Evolutionary conservation across 2,888 invertebrate genomes (phyloP).

Genomic region (Cheilosia variabilis): DNA sequence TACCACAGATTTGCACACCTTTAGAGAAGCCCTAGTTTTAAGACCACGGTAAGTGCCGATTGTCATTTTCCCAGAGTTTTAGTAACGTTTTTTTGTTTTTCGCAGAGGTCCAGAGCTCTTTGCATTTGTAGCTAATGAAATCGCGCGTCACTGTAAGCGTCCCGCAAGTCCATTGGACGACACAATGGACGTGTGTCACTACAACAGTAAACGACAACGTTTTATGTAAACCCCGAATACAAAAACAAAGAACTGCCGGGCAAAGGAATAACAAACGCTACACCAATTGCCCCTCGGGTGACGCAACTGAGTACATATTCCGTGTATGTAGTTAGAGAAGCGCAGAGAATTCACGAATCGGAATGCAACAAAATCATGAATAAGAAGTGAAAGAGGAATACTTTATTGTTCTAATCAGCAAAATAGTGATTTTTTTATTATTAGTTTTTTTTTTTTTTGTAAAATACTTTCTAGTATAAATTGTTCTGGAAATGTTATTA

Average conservation of each 20-base stretch:
- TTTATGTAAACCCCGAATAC: slow-evolving; percentile 85
- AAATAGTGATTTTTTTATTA: slow-evolving; percentile 51
- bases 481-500: slow-evolving; percentile 40
- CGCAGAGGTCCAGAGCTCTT: slow-evolving; percentile 86
- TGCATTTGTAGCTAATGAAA: slow-evolving; percentile 89
- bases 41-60: slow-evolving; percentile 81
- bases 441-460: slow-evolving; percentile 9
- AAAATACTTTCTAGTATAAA: slow-evolving; percentile 50
- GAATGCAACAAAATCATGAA: slow-evolving; percentile 29
- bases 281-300: slow-evolving; percentile 16
- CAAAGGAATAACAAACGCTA: slow-evolving; percentile 20
- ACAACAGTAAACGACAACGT: slow-evolving; percentile 88
- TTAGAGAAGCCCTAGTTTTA: slow-evolving; percentile 89
- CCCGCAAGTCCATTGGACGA: slow-evolving; percentile 89
- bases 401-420: slow-evolving; percentile 60
- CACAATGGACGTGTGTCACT: slow-evolving; percentile 91
- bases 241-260: neutral
- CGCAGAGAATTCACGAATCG: slow-evolving; percentile 40
- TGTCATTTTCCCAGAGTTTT: neutral
- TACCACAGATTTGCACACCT: slow-evolving; percentile 87
- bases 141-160: slow-evolving; percentile 89
- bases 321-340: slow-evolving; percentile 14
- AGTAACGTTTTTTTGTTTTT: slow-evolving; percentile 1
- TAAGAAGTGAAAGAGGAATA: slow-evolving; percentile 17
- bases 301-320: neutral